A percentile compares a stretch with the other conserved stretches of the same genome.
phyloP scores from a whole-genome alignment of 2,888 invertebrate species.

The Orthosia incerta region DNA sequence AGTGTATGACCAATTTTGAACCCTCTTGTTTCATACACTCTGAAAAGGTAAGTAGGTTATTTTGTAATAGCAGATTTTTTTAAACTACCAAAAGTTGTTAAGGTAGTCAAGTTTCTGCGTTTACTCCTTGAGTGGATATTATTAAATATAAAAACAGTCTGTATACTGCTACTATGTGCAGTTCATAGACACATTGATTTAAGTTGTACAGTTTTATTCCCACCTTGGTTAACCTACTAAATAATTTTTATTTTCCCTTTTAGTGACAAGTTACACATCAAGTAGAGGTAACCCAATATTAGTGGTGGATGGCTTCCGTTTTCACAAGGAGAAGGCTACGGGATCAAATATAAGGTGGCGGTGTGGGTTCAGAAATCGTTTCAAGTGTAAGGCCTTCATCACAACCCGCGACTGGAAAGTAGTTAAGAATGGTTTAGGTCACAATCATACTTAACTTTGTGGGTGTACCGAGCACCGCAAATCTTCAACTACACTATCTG shows the following conservation, averaged over 20 bases:
- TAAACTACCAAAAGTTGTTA: not conserved
- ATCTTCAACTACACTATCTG: not conserved
- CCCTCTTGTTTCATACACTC: no score
- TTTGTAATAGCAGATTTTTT: no score
- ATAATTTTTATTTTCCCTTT: constrained; percentile 2
- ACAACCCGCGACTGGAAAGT: constrained; percentile 62
- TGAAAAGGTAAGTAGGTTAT: no score
- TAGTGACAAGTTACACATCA: constrained; percentile 42
- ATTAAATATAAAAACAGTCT: no score
- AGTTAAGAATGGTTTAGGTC: constrained; percentile 57
- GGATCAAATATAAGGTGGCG: constrained; percentile 66
- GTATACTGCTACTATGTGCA: not conserved
- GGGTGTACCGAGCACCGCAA: not conserved
- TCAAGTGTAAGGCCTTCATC: constrained; percentile 68
- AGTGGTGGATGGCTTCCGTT: constrained; percentile 68
- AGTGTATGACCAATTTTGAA: no score
- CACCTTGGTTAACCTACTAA: not conserved
- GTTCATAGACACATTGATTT: not conserved
- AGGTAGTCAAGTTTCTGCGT: no score
- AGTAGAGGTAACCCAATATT: constrained; percentile 57
- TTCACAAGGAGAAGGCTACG: constrained; percentile 67
- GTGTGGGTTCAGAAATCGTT: constrained; percentile 61
- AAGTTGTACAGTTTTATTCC: not conserved
- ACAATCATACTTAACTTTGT: constrained; percentile 56
- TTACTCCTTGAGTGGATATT: no score